Base-by-base conservation (phyloP, 2,888 invertebrate genomes). In the Ecdyonurus torrentis region DNA sequence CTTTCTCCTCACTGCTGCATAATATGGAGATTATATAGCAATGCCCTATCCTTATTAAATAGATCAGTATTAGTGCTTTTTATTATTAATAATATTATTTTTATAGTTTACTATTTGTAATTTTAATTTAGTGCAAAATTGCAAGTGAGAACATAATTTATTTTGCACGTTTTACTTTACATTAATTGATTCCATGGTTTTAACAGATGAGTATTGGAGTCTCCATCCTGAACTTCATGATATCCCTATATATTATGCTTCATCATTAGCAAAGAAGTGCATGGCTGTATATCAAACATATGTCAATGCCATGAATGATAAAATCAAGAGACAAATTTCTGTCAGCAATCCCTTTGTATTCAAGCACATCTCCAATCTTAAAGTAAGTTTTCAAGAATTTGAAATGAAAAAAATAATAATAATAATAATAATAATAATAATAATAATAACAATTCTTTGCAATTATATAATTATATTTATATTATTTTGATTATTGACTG, bases 221-320 rank as follows among this genome's bases (percentile, higher is more conserved):
- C 86, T 91, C 64, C 98, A 96, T 77, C 94, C 95, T 0, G 95
- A 97, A 75, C 78, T 99, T 10, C 98, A 99, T 69, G 97, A 98
- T 75, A 91, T 98, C 70, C 99, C 99, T 0, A 97, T 99, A 68
- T 99, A 99, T 78, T 99, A 99, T 78, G 99, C 99, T 10, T 98
- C 97, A 0, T 96, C 98, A 0, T 79, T 99, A 66, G 99, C 99
- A 59, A 99, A 99, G 78, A 99, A 99, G 75, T 99, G 99, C 73
- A 99, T 99, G 98, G 91, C 96, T 63, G 99, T 99, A 1, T 99
- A 99, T 78, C 99, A 99, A 78, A 99, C 99, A 0, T 99, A 97
- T 75, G 89, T 99, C 2, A 97, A 97, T 76, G 97, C 98, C 0
- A 99, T 99, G 99, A 99, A 99, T 76, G 96, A 98, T 71, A 87